Evolutionary conservation across 1,140 invertebrate species (phyloP).

Genomic region (Protaetia brevitarsis): DNA sequence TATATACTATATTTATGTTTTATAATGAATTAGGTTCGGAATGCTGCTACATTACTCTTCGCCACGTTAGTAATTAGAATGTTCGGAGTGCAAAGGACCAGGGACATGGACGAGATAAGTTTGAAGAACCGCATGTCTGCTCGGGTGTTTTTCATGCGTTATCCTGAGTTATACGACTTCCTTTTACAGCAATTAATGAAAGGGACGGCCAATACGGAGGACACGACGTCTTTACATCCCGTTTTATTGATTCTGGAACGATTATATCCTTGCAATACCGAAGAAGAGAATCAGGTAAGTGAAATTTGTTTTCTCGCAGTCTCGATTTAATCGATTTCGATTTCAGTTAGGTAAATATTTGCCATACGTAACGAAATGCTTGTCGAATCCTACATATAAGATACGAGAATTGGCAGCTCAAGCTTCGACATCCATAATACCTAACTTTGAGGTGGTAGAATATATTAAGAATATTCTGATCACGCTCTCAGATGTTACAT

Average conservation of each 20-base stretch:
- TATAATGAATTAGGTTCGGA: constrained; percentile 65
- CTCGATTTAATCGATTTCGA: not conserved
- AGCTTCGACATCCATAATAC: constrained; percentile 63
- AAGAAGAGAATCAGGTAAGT: constrained; percentile 60
- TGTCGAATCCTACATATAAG: constrained; percentile 59
- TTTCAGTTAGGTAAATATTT: constrained; percentile 50
- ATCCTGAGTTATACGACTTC: constrained; percentile 75
- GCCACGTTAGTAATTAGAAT: constrained; percentile 81
- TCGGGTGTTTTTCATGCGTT: constrained; percentile 80
- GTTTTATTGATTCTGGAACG: constrained; percentile 75
- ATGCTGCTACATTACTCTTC: constrained; percentile 83
- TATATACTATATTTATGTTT: constrained; percentile 5
- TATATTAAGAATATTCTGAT: constrained; percentile 44
- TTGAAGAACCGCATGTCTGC: constrained; percentile 76
- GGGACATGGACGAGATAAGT: constrained; percentile 68
- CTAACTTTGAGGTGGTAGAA: constrained; percentile 40
- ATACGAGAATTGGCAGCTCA: constrained; percentile 65
- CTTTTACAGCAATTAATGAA: constrained; percentile 65
- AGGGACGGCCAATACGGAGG: constrained; percentile 47
- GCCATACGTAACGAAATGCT: constrained; percentile 51
- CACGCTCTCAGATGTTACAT: constrained; percentile 31
- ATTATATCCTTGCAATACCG: constrained; percentile 70
- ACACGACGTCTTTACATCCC: constrained; percentile 63
- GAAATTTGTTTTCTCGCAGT: not conserved
- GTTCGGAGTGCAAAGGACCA: constrained; percentile 82